A percentile compares a stretch with the other conserved stretches of the same genome.
Conservation (phyloP, 35 echinoderm and acorn worm genomes). For the Chiridota heheva region DNA sequence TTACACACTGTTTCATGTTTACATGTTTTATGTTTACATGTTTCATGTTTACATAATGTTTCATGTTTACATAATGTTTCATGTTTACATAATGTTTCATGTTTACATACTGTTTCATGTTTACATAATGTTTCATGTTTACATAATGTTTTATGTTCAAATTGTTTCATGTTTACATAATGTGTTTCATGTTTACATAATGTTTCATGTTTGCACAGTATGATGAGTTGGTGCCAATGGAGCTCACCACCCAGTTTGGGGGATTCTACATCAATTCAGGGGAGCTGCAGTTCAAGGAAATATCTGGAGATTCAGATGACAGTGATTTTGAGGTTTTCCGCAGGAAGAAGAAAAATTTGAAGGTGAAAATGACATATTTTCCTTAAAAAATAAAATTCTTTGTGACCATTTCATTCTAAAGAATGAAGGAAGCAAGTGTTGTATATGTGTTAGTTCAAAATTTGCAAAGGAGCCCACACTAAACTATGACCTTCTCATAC, state of each 20-base stretch:
- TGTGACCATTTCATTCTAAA: too few relatives aligned
- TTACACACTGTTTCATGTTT: too few relatives aligned
- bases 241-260: conserved; percentile 86
- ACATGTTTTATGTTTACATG: too few relatives aligned
- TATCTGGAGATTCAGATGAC: conserved; percentile 76
- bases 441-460: background rate
- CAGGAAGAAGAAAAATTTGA: conserved; percentile 63
- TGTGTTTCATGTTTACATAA: too few relatives aligned
- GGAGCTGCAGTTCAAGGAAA: conserved; percentile 84
- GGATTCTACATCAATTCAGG: conserved; percentile 99
- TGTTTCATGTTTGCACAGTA: conserved; percentile 80
- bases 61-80: too few relatives aligned
- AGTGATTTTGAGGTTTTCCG: conserved; percentile 63
- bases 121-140: too few relatives aligned
- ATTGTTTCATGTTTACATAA: too few relatives aligned
- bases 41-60: too few relatives aligned
- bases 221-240: conserved; percentile 90
- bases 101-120: too few relatives aligned
- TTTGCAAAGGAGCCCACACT: background rate
- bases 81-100: too few relatives aligned
- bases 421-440: too few relatives aligned
- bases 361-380: conserved; percentile 37
- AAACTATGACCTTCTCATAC: background rate
- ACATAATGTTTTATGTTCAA: too few relatives aligned
- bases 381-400: background rate